Conservation (phyloP, 1,140 invertebrate genomes). For the Muscidifurax raptorellus region DNA sequence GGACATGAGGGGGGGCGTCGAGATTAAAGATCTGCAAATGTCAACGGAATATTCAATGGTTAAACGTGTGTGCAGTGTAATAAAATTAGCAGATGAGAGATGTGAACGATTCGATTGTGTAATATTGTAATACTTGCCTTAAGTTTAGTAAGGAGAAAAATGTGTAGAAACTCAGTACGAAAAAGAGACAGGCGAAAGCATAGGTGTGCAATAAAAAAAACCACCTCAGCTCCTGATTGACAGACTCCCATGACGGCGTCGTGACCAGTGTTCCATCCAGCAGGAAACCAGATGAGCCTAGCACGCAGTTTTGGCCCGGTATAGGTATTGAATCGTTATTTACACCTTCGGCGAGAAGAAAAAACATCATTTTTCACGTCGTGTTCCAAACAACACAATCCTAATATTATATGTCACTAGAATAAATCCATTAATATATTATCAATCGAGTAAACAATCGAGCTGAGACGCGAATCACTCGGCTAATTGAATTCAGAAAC, state of each 20-base stretch:
- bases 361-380: not conserved
- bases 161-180: slow-evolving; percentile 79
- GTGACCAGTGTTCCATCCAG: slow-evolving; percentile 65
- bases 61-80: too few species aligned
- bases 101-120: too few species aligned
- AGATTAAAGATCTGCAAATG: slow-evolving; percentile 76
- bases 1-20: slow-evolving; percentile 78
- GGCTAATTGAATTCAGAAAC: not conserved
- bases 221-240: slow-evolving; percentile 75
- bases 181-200: slow-evolving; percentile 79
- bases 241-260: slow-evolving; percentile 65
- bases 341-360: not conserved
- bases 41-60: slow-evolving; percentile 17
- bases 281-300: not conserved
- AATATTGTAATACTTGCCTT: slow-evolving; percentile 73
- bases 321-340: slow-evolving; percentile 19
- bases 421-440: too few species aligned
- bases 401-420: too few species aligned
- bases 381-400: too few species aligned
- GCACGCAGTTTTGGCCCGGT: slow-evolving; percentile 30
- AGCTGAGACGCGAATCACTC: not conserved
- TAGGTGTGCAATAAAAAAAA: slow-evolving; percentile 78
- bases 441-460: not conserved
- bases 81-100: too few species aligned
- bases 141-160: slow-evolving; percentile 80